These are phyloP conservation scores for Heliconius congener DNA, from an alignment of 1,140 invertebrate species.

Conservation along the genomic window DNA sequence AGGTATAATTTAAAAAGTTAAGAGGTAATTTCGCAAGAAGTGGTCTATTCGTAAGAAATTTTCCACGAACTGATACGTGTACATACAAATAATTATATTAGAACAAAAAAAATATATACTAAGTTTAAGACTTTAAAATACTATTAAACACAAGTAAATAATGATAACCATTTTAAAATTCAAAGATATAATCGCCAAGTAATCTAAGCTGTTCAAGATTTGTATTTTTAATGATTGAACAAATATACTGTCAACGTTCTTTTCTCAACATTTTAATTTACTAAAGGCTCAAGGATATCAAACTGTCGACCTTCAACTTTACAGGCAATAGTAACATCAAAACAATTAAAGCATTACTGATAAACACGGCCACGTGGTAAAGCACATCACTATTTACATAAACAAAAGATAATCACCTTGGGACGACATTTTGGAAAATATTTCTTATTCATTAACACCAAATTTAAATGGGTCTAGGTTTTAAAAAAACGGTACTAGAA, in stretches of 20 bases:
- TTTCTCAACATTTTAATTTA: too few relatives aligned
- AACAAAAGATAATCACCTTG: constrained; percentile 29
- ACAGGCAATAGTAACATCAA: background rate
- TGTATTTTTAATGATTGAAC: too few relatives aligned
- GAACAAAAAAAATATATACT: too few relatives aligned
- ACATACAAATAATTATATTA: background rate
- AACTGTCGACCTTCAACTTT: background rate
- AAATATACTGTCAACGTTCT: too few relatives aligned
- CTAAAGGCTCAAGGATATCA: background rate
- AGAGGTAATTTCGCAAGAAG: background rate
- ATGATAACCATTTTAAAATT: too few relatives aligned
- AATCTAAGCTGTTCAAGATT: too few relatives aligned
- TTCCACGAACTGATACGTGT: background rate
- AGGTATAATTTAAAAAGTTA: background rate
- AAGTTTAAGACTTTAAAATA: too few relatives aligned
- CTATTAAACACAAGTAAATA: too few relatives aligned
- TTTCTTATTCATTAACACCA: constrained; percentile 21
- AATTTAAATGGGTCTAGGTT: background rate
- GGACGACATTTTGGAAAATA: constrained; percentile 24
- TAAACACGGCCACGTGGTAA: background rate
- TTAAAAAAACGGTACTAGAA: background rate
- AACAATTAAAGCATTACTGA: background rate
- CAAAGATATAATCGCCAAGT: too few relatives aligned
- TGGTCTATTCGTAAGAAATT: background rate
- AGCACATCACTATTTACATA: background rate